Percentiles rank a stretch among this genome's conserved stretches.
Conservation (phyloP, 2,888 invertebrate species). For the Oxycera nigricornis region DNA sequence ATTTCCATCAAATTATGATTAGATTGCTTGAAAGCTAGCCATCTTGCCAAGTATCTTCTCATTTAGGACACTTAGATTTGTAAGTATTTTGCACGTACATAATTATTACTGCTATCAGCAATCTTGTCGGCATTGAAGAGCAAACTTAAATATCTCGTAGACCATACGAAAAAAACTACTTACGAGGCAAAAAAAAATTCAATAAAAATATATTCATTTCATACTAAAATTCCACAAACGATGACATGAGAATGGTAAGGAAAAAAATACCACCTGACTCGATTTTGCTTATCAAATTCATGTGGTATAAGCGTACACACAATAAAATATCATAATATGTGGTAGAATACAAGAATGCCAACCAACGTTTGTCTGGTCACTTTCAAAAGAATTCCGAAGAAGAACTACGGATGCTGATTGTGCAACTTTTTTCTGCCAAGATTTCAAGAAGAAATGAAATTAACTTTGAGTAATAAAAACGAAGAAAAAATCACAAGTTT, state of each 20-base stretch:
- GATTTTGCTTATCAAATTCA: constrained; percentile 24
- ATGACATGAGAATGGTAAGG: background rate
- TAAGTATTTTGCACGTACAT: no score
- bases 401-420: background rate
- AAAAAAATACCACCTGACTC: constrained; percentile 4
- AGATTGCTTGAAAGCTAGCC: no score
- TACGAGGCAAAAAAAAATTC: no score
- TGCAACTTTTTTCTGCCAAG: background rate
- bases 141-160: no score
- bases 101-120: background rate
- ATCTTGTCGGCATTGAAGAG: background rate
- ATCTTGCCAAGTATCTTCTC: no score
- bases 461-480: background rate
- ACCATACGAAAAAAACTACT: no score
- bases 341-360: background rate
- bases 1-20: no score
- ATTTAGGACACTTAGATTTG: no score
- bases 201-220: no score
- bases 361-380: background rate
- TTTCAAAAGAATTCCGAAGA: background rate
- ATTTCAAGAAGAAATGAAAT: background rate
- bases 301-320: constrained; percentile 35
- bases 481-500: background rate
- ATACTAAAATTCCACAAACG: no score
- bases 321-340: constrained; percentile 2